phyloP scores from a whole-genome alignment of 2,888 invertebrate species.

The Mythimna lalbum region DNA sequence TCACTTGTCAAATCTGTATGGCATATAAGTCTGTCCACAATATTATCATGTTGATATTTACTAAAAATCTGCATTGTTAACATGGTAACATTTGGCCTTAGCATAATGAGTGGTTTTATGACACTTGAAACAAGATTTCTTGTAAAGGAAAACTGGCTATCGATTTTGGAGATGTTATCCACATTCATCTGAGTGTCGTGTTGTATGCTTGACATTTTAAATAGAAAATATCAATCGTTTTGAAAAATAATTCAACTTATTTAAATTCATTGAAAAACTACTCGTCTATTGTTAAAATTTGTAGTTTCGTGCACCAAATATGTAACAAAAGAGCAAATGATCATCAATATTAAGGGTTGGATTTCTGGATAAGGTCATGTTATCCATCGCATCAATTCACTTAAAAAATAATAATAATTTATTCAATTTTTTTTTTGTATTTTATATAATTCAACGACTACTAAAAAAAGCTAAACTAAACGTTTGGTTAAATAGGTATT shows the following conservation, averaged over 20 bases:
- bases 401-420: neutral
- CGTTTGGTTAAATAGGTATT: neutral
- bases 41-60: conserved; percentile 24
- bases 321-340: neutral
- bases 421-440: neutral
- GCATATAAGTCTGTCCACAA: neutral
- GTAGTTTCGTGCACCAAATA: neutral
- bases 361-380: neutral
- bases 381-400: neutral
- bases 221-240: neutral
- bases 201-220: neutral
- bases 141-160: conserved; percentile 29
- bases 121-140: conserved; percentile 41
- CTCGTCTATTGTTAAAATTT: neutral
- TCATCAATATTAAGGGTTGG: neutral
- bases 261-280: neutral
- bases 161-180: conserved; percentile 31
- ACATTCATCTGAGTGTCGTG: conserved; percentile 9
- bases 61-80: conserved; percentile 1
- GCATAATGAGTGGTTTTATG: conserved; percentile 47
- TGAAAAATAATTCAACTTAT: neutral
- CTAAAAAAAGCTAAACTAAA: neutral
- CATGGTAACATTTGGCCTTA: conserved; percentile 45
- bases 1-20: neutral
- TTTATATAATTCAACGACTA: neutral